phyloP scores from a whole-genome alignment of 2,113 vertebrate species.

The Columba livia region DNA sequence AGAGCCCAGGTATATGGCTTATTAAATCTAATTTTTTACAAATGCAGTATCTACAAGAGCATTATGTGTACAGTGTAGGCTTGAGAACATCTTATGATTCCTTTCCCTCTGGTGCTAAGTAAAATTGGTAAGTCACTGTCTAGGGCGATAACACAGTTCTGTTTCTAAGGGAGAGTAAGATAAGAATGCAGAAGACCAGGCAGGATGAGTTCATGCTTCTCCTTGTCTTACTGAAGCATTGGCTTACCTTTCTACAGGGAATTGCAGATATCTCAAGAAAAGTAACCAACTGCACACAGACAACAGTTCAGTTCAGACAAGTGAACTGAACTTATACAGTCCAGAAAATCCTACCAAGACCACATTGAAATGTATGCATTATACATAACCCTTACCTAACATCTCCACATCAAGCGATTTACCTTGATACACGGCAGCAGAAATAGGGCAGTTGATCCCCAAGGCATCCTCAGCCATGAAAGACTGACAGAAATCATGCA shows the following conservation, averaged over 20 bases:
- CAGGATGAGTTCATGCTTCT: background rate
- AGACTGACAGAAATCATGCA: conserved; percentile 86
- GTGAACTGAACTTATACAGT: background rate
- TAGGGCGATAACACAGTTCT: background rate
- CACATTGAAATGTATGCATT: background rate
- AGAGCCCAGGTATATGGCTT: background rate
- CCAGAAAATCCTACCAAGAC: background rate
- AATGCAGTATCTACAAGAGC: background rate
- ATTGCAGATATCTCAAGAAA: conserved; percentile 12
- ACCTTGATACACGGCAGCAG: conserved; percentile 88
- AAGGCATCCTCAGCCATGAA: conserved; percentile 81
- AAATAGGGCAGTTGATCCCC: conserved; percentile 89
- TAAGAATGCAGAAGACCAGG: background rate
- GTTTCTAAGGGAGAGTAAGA: background rate
- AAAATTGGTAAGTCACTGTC: background rate
- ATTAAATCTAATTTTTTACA: conserved; percentile 5
- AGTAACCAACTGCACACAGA: background rate
- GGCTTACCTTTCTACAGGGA: conserved; percentile 4
- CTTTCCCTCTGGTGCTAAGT: background rate
- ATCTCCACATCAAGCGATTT: background rate
- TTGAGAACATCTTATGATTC: background rate
- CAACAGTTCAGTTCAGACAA: background rate
- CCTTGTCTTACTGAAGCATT: background rate
- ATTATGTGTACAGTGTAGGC: background rate
- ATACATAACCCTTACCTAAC: background rate